Conservation (phyloP, 1,140 invertebrate species). For the Hormaphis cornu region DNA sequence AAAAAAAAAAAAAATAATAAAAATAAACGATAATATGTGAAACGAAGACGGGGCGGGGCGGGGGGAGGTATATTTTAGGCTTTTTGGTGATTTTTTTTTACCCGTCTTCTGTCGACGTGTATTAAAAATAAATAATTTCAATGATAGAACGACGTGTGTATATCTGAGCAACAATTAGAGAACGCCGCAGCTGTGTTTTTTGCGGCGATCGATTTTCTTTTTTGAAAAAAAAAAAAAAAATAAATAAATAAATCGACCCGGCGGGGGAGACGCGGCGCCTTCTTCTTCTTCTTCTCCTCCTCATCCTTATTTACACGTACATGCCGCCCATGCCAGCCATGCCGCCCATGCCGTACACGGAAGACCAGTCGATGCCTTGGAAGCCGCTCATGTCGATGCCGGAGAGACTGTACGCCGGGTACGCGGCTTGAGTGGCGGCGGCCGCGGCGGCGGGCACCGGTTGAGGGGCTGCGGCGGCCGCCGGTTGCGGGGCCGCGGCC, state of each 20-base stretch:
- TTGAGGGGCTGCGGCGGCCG: slow-evolving; percentile 42
- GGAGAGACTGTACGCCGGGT: slow-evolving; percentile 67
- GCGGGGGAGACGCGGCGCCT: too few relatives aligned
- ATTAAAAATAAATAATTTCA: slow-evolving; percentile 31
- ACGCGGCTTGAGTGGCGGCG: slow-evolving; percentile 47
- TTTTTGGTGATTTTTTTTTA: not conserved
- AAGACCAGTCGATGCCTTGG: slow-evolving; percentile 79
- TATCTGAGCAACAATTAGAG: slow-evolving; percentile 31
- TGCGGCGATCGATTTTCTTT: too few relatives aligned
- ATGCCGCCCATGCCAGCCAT: slow-evolving; percentile 85
- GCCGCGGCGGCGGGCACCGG: slow-evolving; percentile 46
- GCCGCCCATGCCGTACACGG: slow-evolving; percentile 79
- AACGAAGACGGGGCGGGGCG: not conserved
- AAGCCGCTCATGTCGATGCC: slow-evolving; percentile 85
- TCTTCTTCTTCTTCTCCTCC: too few relatives aligned
- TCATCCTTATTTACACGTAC: too few relatives aligned
- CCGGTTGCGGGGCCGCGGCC: slow-evolving; percentile 46
- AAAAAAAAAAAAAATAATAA: slow-evolving; percentile 1
- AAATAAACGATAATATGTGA: not conserved
- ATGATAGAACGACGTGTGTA: slow-evolving; percentile 31
- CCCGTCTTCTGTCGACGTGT: not conserved
- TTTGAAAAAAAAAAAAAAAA: too few relatives aligned
- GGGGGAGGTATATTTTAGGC: not conserved
- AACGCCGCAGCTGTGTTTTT: slow-evolving; percentile 1
- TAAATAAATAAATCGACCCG: too few relatives aligned